Percentiles rank a stretch among this genome's conserved stretches.
phyloP scores from a whole-genome alignment of 35 echinoderm and acorn worm genomes.

The Ptychodera flava region DNA sequence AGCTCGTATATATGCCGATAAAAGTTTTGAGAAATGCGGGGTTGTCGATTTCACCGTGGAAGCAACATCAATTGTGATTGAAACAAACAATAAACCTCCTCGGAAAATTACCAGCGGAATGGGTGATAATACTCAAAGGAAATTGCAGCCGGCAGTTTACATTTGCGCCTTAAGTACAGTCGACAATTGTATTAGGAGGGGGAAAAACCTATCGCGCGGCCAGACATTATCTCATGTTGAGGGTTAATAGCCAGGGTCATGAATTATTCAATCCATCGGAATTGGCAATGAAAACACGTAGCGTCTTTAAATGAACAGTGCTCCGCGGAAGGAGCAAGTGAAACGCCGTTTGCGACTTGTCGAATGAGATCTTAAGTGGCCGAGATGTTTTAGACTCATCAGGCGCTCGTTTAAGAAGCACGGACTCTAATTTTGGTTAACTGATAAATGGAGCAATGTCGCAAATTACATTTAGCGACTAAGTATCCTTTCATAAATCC shows the following conservation, averaged over 20 bases:
- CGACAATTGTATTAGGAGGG: conserved; percentile 2
- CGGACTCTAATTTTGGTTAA: not conserved
- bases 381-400: not conserved
- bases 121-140: not conserved
- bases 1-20: too few relatives aligned
- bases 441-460: not conserved
- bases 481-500: not conserved
- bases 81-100: not conserved
- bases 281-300: not conserved
- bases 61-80: not conserved
- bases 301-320: not conserved
- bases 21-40: not conserved
- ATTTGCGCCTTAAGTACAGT: too few relatives aligned
- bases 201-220: not conserved
- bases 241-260: not conserved
- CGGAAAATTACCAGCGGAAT: not conserved
- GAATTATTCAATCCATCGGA: not conserved
- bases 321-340: not conserved
- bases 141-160: not conserved
- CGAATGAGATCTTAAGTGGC: not conserved
- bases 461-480: not conserved
- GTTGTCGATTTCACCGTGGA: not conserved
- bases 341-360: not conserved
- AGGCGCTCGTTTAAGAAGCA: not conserved
- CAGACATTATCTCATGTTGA: not conserved